These are phyloP conservation scores for Oenanthe melanoleuca DNA, from an alignment of 2,113 vertebrate species.

Conservation along the genomic window DNA sequence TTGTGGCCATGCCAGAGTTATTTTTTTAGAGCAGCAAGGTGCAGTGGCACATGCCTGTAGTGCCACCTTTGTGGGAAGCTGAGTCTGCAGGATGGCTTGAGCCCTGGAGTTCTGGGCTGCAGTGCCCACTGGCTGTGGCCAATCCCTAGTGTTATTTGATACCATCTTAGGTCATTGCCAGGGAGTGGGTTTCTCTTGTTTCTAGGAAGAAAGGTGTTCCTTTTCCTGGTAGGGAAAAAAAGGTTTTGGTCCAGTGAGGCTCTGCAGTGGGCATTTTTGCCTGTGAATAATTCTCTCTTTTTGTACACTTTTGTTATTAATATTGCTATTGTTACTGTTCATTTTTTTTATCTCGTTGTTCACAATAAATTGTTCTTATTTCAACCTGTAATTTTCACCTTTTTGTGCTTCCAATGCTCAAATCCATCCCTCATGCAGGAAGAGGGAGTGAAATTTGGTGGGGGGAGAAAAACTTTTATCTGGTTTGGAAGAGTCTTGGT, in stretches of 20 bases:
- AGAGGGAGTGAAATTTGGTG: not conserved
- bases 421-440: not conserved
- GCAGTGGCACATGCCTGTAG: slow-evolving; percentile 38
- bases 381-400: not conserved
- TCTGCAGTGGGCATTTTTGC: not conserved
- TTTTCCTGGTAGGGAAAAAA: not conserved
- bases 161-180: not conserved
- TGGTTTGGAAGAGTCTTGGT: not conserved
- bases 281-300: not conserved
- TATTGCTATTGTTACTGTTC: not conserved
- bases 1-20: not conserved
- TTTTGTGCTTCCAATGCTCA: not conserved
- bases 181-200: not conserved
- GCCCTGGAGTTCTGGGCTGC: slow-evolving; percentile 9
- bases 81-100: slow-evolving; percentile 60
- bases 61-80: slow-evolving; percentile 66
- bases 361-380: not conserved
- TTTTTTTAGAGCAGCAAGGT: not conserved
- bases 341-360: not conserved
- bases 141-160: rapidly evolving
- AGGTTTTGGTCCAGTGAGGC: rapidly evolving
- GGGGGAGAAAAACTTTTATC: rapidly evolving
- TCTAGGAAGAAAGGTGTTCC: rapidly evolving
- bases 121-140: slow-evolving; percentile 22
- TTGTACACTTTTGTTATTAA: not conserved